phyloP scores from a whole-genome alignment of 2,888 invertebrate species.

The Pandemis heparana region DNA sequence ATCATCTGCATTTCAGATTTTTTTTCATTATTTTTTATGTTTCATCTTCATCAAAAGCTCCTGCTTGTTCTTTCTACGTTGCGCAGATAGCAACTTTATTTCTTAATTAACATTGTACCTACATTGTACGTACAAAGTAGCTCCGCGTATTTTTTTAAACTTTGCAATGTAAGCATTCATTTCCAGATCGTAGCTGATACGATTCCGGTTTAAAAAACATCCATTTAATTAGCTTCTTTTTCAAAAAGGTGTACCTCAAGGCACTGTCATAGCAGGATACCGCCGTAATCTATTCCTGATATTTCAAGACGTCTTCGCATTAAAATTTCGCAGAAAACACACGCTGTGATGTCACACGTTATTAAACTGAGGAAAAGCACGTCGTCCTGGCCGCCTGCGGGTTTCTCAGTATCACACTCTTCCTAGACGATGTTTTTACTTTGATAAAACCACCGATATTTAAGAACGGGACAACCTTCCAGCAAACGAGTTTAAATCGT shows the following conservation, averaged over 20 bases:
- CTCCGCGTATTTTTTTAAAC: background rate
- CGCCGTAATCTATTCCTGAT: background rate
- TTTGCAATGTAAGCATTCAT: background rate
- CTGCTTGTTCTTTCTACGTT: background rate
- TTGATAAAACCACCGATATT: slow-evolving; percentile 10
- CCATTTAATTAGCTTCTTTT: background rate
- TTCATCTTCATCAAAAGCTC: background rate
- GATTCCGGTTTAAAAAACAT: slow-evolving; percentile 3
- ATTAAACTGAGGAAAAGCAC: slow-evolving; percentile 17
- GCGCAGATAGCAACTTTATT: background rate
- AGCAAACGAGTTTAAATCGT: slow-evolving; percentile 80
- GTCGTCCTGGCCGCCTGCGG: slow-evolving; percentile 21
- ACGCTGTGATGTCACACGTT: slow-evolving; percentile 34
- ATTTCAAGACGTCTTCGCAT: slow-evolving; percentile 8
- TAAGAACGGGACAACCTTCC: slow-evolving; percentile 45
- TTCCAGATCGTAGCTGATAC: background rate
- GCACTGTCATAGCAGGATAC: background rate
- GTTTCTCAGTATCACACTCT: slow-evolving; percentile 38
- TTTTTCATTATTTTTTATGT: background rate
- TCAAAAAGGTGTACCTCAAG: background rate
- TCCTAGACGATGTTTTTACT: slow-evolving; percentile 39
- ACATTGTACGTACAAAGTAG: background rate
- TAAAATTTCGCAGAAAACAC: slow-evolving; percentile 31
- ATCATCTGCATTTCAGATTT: no score
- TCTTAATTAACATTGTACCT: background rate